These are phyloP conservation scores for Protophormia terraenovae DNA, from an alignment of 2,888 invertebrate species.

Conservation along the genomic window DNA sequence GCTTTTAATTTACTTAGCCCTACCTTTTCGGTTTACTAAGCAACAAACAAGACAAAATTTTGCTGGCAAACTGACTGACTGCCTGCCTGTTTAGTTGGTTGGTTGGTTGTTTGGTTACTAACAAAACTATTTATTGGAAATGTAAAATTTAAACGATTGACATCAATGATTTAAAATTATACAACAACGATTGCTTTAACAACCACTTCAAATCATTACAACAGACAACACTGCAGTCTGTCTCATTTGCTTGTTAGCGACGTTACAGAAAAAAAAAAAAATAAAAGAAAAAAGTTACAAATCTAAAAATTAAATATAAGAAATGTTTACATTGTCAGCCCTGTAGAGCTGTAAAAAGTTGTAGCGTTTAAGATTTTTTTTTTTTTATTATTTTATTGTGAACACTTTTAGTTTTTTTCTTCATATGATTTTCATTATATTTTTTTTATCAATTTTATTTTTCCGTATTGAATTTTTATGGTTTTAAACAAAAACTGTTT, in stretches of 20 bases:
- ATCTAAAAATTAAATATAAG: slow-evolving; percentile 32
- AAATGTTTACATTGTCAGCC: slow-evolving; percentile 39
- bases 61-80: neutral
- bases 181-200: slow-evolving; percentile 75
- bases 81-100: neutral
- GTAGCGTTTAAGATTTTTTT: slow-evolving; percentile 12
- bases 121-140: slow-evolving; percentile 73
- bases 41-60: neutral
- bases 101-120: too few relatives aligned
- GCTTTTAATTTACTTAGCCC: too few relatives aligned
- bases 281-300: too few relatives aligned
- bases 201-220: slow-evolving; percentile 44
- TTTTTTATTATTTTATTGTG: slow-evolving; percentile 39
- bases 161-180: slow-evolving; percentile 79
- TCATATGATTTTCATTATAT: slow-evolving; percentile 23
- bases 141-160: slow-evolving; percentile 78
- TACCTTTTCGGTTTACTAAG: neutral
- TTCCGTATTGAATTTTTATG: slow-evolving; percentile 36
- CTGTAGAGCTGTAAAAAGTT: slow-evolving; percentile 4
- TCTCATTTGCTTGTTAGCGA: slow-evolving; percentile 9
- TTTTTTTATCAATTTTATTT: slow-evolving; percentile 51
- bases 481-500: slow-evolving; percentile 2
- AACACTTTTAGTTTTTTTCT: slow-evolving; percentile 52
- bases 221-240: neutral
- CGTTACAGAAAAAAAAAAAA: too few relatives aligned